Evolutionary conservation across 2,113 vertebrate genomes (phyloP), one percentile per base, ranked within the genome.

Genomic region (Prionailurus bengalensis): DNA sequence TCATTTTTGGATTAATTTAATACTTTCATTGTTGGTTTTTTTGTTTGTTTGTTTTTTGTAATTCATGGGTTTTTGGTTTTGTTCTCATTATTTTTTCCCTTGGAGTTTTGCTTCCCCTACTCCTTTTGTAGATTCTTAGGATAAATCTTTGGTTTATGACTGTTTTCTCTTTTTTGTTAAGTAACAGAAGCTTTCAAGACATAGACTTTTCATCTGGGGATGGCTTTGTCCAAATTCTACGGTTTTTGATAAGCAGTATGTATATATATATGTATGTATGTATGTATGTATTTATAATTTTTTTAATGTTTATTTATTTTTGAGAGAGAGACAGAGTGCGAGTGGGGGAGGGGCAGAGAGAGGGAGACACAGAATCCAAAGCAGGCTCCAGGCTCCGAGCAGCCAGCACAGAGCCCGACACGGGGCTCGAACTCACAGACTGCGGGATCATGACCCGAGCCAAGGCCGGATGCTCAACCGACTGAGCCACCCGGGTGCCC

Each of bases 61-160:
- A 76, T 65, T 68, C 29, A 3, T 10, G 0, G 31, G 58, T 84
- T 94, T 95, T 71, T 76, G 16, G 25, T 70, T 95, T 89, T 91
- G 31, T 92, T 10, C 79, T 93, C 27, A 10, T 81, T 31, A 11
- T 82, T 45, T 76, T 63, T 55, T 1, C 23, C 45, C 14, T 48
- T 11, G 5, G 55, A 3, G 33, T 16, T 94, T 85, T 95, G 11
- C 23, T 85, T 19, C 29, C 29, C 17, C 15, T 19, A 27, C 6
- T 71, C 10, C 12, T 53, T 81, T 80, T 79, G 53, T n/a, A 83
- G 33, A n/a, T 63, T 82, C 36, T 82, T 84, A 36, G 80, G 10
- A 58, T 93, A 79, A 88, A 71, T 73, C 39, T n/a, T 95, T 10
- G 33, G 21, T 53, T 89, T 92, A 36, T 15, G 63, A 76, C 31